Base-by-base conservation (phyloP, 2,888 invertebrate species). In the Boloria euphrosyne region DNA sequence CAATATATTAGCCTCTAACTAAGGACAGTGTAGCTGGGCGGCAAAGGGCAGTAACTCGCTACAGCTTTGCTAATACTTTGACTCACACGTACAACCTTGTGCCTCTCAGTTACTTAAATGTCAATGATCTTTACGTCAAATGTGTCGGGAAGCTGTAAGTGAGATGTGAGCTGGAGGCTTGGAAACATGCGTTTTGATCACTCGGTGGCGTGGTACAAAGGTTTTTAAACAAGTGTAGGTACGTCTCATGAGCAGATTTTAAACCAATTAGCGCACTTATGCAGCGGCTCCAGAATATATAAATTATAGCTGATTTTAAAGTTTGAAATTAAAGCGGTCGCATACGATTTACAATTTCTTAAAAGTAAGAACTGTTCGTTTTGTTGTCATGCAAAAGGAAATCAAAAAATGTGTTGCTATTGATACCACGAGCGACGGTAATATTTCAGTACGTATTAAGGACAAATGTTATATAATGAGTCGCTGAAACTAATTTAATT, bases 131-230 rank as follows among this genome's bases (percentile, higher is more conserved):
- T 81, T 83, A 86, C 81, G 81, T 84, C 83, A 81, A 84, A 89
- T 89, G 89, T 90, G 85, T 87, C 86, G 89, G 90, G 87, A 91
- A 92, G 91, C 91, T 91, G 90, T 88, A 82, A 84, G 90, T 91
- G 90, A 90, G 87, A 89, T 92, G 90, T 90, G 90, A 89, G 89
- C 90, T 89, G 87, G 90, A 90, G 90, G 89, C 89, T 89, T 86
- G 86, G 89, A 87, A 86, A 86, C 91, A 91, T 91, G 90, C 91
- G 90, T 82, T 86, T 90, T 90, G 84, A 89, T 92, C 91, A 92
- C 92, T 91, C 92, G 92, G 92, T 92, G 92, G 92, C 92, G 91
- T 92, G 92, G 91, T 90, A 86, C 85, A 83, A 85, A 86, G 86
- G 77, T 83, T 84, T 87, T 84, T 84, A 80, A 87, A 90, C 87